Percentiles rank a stretch among this genome's conserved stretches.
These are phyloP conservation scores for Microplitis demolitor DNA, from an alignment of 1,140 invertebrate genomes.

Conservation along the genomic window DNA sequence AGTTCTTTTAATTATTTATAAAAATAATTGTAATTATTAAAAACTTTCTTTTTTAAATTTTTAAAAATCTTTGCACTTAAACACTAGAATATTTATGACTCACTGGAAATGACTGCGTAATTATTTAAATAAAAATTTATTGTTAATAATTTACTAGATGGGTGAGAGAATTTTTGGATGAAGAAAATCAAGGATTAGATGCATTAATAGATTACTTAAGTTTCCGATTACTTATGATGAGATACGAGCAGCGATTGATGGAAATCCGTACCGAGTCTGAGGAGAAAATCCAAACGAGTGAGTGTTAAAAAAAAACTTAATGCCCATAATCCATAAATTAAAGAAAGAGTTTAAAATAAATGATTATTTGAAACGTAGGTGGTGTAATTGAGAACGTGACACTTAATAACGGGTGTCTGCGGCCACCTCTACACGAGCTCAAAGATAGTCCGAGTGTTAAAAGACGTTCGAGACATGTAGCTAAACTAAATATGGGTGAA, in stretches of 20 bases:
- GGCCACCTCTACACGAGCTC: constrained; percentile 67
- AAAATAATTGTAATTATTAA: not conserved
- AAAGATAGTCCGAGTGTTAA: constrained; percentile 74
- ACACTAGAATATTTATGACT: too few species aligned
- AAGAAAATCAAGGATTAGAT: constrained; percentile 94
- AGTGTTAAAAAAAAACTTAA: not conserved
- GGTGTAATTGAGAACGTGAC: constrained; percentile 46
- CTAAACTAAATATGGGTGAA: constrained; percentile 95
- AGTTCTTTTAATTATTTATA: constrained; percentile 55
- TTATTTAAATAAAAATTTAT: not conserved
- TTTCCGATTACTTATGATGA: constrained; percentile 90
- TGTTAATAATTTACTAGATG: constrained; percentile 71
- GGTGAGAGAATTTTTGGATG: constrained; percentile 97
- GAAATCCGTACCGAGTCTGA: constrained; percentile 75
- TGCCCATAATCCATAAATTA: too few species aligned
- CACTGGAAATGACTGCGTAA: too few species aligned
- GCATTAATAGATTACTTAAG: constrained; percentile 97
- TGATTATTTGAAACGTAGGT: constrained; percentile 34
- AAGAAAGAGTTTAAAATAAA: too few species aligned
- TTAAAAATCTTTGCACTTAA: too few species aligned
- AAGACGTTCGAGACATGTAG: constrained; percentile 80
- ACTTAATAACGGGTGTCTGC: constrained; percentile 64
- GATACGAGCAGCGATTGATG: constrained; percentile 79
- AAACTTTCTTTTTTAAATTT: too few species aligned
- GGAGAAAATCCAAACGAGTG: constrained; percentile 65